These are phyloP conservation scores for Blera fallax DNA, from an alignment of 2,888 invertebrate species.

Conservation along the genomic window DNA sequence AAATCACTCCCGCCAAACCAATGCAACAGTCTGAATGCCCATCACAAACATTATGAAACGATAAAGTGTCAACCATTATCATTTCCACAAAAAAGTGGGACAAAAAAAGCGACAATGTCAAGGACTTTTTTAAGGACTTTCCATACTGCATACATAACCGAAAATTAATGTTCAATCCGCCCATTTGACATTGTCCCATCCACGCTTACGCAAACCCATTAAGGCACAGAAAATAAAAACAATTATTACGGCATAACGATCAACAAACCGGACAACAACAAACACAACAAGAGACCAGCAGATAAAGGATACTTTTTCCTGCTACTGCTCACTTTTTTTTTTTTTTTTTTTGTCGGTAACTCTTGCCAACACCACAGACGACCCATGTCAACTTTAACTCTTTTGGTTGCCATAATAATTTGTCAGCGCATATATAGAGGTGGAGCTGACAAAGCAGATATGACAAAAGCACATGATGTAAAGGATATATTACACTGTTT, in stretches of 20 bases:
- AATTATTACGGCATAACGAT: conserved; percentile 9
- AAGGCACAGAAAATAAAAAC: conserved; percentile 25
- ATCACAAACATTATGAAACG: not conserved
- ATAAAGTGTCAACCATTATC: conserved; percentile 46
- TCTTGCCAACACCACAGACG: not conserved
- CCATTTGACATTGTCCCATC: conserved; percentile 1
- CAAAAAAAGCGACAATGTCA: not conserved
- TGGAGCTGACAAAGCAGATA: conserved; percentile 37
- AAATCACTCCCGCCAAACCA: not conserved
- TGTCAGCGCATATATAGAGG: conserved; percentile 13
- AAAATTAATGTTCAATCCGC: conserved; percentile 32
- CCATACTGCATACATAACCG: conserved; percentile 1
- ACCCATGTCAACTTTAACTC: conserved; percentile 54
- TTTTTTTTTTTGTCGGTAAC: not conserved
- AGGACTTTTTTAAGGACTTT: not conserved
- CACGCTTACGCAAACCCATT: conserved; percentile 18
- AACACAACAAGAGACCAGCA: not conserved
- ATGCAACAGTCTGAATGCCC: not conserved
- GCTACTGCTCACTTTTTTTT: conserved; percentile 22
- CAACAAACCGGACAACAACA: conserved; percentile 1
- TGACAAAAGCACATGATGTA: conserved; percentile 20
- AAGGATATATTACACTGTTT: conserved; percentile 38
- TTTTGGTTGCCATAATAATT: conserved; percentile 47
- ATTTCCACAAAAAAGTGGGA: not conserved
- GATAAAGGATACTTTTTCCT: conserved; percentile 19